These are phyloP conservation scores for Picus viridis DNA, from an alignment of 2,797 vertebrate species.

Conservation along the genomic window DNA sequence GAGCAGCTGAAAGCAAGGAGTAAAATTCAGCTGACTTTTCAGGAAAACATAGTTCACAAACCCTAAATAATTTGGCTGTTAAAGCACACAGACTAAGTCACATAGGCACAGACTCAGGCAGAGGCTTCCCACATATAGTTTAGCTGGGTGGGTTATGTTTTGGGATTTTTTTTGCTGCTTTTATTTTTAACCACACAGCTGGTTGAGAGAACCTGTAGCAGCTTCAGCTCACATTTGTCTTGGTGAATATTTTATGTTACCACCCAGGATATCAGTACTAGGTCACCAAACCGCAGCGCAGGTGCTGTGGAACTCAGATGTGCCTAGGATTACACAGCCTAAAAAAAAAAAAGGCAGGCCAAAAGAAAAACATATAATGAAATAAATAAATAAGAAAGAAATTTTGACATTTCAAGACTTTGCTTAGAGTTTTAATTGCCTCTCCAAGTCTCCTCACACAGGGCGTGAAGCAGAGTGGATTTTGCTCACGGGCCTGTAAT, in stretches of 20 bases:
- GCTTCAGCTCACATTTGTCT: conserved; percentile 44
- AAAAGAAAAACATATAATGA: neutral
- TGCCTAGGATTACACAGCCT: neutral
- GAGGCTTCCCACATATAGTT: neutral
- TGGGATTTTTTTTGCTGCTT: too few relatives aligned
- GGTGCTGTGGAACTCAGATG: neutral
- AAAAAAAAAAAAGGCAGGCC: neutral
- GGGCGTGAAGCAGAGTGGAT: neutral
- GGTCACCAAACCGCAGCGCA: conserved; percentile 28
- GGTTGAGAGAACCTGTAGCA: neutral
- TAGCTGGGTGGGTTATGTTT: neutral
- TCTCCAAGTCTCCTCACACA: neutral
- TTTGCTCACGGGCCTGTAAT: conserved; percentile 4
- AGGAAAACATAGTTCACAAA: neutral
- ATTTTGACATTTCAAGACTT: neutral
- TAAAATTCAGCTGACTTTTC: conserved; percentile 23
- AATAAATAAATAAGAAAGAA: neutral
- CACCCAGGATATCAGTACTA: neutral
- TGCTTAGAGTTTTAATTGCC: conserved; percentile 19
- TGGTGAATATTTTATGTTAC: conserved; percentile 57
- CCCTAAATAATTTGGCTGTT: neutral
- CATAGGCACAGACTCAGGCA: neutral
- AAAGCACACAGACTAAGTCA: neutral
- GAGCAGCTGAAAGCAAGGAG: conserved; percentile 28
- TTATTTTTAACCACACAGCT: neutral